Percentiles rank a stretch among this genome's conserved stretches.
Evolutionary conservation across 2,888 invertebrate species (phyloP).

Genomic region (Chrysopilus asiliformis): DNA sequence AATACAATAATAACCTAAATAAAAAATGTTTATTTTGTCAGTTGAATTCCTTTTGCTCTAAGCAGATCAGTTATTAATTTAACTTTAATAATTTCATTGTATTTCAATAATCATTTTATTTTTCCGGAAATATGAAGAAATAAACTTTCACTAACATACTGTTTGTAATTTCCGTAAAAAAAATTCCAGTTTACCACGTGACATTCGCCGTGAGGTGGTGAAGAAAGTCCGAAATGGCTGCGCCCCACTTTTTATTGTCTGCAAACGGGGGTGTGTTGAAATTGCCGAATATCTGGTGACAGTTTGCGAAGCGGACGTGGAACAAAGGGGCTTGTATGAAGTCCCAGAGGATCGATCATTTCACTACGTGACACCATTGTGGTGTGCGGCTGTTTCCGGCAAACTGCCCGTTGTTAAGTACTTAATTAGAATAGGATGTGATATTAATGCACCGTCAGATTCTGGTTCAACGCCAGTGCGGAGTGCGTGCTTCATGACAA

Average conservation of each 20-base stretch:
- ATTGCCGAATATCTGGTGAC: conserved; percentile 75
- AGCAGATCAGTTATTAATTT: no score
- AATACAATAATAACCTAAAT: no score
- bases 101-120: no score
- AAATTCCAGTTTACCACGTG: conserved; percentile 39
- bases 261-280: conserved; percentile 66
- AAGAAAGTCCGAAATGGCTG: conserved; percentile 59
- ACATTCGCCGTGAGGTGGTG: conserved; percentile 52
- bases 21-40: no score
- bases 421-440: conserved; percentile 65
- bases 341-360: conserved; percentile 60
- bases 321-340: conserved; percentile 75
- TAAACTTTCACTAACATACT: neutral
- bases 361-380: conserved; percentile 77
- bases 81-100: no score
- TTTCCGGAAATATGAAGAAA: no score
- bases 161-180: conserved; percentile 11
- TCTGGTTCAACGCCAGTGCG: conserved; percentile 81
- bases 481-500: conserved; percentile 87
- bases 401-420: conserved; percentile 62
- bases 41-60: no score
- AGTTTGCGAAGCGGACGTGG: conserved; percentile 69
- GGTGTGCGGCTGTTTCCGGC: conserved; percentile 86
- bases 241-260: conserved; percentile 67
- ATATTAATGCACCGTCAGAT: conserved; percentile 77